A percentile compares a stretch with the other conserved stretches of the same genome.
These are phyloP conservation scores for Polia nebulosa DNA, from an alignment of 2,888 invertebrate species.

Conservation along the genomic window DNA sequence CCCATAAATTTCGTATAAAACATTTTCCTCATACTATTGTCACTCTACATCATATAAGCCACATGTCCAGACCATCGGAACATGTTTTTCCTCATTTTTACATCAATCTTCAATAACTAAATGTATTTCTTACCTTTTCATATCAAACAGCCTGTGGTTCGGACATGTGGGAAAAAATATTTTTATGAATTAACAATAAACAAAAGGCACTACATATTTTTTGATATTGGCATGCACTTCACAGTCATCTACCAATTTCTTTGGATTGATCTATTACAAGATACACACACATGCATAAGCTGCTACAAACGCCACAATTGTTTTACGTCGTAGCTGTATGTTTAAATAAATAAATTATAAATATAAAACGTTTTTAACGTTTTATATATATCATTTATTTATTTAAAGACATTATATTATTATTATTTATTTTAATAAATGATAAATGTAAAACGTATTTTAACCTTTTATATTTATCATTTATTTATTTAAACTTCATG, in stretches of 20 bases:
- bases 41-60: conserved; percentile 18
- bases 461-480: no score
- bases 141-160: conserved; percentile 58
- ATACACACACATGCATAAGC: conserved; percentile 37
- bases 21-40: conserved; percentile 33
- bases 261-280: conserved; percentile 2
- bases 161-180: conserved; percentile 65
- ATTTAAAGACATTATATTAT: no score
- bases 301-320: not conserved
- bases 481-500: no score
- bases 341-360: no score
- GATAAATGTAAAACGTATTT: no score
- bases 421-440: no score
- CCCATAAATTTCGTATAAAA: conserved; percentile 5
- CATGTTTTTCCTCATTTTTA: conserved; percentile 33
- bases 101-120: conserved; percentile 39
- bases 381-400: no score
- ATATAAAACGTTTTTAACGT: no score
- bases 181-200: conserved; percentile 49
- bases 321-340: not conserved
- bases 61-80: conserved; percentile 47
- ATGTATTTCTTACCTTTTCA: conserved; percentile 64
- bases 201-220: conserved; percentile 11
- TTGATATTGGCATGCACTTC: conserved; percentile 40
- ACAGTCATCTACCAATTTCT: conserved; percentile 6